Conservation (phyloP, 2,797 vertebrate genomes). For the Perodicticus potto region DNA sequence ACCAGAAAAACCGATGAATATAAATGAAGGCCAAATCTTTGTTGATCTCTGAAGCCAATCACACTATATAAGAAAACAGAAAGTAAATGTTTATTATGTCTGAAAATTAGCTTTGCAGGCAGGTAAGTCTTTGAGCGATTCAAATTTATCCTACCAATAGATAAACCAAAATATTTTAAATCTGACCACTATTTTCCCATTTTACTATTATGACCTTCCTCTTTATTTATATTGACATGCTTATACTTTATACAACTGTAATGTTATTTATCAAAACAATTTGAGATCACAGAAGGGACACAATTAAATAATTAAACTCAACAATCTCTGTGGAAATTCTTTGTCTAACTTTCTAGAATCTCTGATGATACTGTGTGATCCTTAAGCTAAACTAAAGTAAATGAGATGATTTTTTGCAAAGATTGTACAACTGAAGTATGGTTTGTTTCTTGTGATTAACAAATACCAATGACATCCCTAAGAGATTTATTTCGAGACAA, state of each 20-base stretch:
- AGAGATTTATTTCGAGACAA: neutral
- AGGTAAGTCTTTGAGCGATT: neutral
- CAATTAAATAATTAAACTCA: neutral
- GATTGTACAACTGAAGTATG: neutral
- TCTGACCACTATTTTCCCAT: neutral
- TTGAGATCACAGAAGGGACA: neutral
- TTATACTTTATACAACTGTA: neutral
- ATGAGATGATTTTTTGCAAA: neutral
- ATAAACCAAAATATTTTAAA: neutral
- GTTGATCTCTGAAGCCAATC: neutral
- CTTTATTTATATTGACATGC: neutral
- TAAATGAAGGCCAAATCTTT: neutral
- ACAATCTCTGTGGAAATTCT: neutral
- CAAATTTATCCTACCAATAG: neutral
- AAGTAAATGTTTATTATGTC: neutral
- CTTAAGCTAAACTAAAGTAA: neutral
- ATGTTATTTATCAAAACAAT: neutral
- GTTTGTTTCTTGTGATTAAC: neutral
- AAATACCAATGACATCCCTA: neutral
- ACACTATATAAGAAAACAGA: neutral
- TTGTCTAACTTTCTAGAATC: neutral
- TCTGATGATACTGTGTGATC: neutral
- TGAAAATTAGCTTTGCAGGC: neutral
- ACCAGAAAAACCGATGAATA: neutral
- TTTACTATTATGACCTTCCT: neutral